Evolutionary conservation across 53 echinoderm and acorn worm species (phyloP).

Genomic region (Zoroaster sp.): DNA sequence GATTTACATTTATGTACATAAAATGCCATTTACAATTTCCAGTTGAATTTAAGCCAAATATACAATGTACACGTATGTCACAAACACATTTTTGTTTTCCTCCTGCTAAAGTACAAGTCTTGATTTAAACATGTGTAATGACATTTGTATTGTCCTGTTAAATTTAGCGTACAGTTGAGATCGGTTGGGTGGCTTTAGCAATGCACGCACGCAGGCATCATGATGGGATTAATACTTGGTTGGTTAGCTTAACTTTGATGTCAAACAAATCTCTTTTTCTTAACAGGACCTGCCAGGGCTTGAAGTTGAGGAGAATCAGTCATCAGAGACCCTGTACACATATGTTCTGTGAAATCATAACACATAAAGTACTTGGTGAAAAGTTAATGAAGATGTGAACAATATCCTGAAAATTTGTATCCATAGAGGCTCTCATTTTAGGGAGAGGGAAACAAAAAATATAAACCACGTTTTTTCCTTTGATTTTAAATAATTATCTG

Average conservation of each 20-base stretch:
- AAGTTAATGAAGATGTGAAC: too few relatives aligned
- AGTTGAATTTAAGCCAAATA: background rate
- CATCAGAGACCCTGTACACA: too few relatives aligned
- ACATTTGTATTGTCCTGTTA: constrained; percentile 13
- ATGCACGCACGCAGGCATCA: background rate
- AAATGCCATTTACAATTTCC: background rate
- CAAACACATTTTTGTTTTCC: background rate
- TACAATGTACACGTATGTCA: background rate
- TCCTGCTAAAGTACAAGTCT: background rate
- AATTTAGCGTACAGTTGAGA: constrained; percentile 23
- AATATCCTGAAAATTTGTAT: too few relatives aligned
- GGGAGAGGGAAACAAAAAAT: too few relatives aligned
- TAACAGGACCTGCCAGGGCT: background rate
- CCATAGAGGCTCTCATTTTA: too few relatives aligned
- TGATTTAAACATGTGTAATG: background rate
- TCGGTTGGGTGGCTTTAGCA: background rate
- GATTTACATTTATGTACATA: too few relatives aligned
- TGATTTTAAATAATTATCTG: too few relatives aligned
- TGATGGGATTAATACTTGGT: constrained; percentile 28
- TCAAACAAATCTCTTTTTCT: background rate
- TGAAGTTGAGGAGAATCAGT: too few relatives aligned
- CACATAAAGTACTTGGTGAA: too few relatives aligned
- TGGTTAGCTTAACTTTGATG: background rate
- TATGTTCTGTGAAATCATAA: too few relatives aligned
- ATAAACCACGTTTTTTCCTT: too few relatives aligned